Conservation (phyloP, 2,113 vertebrate genomes). For the Silurus asotus region DNA sequence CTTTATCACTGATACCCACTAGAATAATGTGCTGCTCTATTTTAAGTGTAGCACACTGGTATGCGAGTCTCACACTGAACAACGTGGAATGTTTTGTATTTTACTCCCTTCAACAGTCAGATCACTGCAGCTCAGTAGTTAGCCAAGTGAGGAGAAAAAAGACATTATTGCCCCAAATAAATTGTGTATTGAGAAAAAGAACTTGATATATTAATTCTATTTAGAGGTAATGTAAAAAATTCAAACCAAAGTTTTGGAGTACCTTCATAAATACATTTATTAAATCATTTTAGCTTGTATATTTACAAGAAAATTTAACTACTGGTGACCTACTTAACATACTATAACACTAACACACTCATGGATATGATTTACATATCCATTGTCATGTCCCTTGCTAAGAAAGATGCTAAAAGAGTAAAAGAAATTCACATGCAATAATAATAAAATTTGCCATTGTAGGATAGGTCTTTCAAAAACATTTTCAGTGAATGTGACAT, state of each 20-base stretch:
- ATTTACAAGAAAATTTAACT: not conserved
- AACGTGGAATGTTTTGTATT: constrained; percentile 5
- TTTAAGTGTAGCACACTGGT: not conserved
- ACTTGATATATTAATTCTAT: not conserved
- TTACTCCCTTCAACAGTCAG: not conserved
- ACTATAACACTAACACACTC: not conserved
- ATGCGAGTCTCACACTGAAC: not conserved
- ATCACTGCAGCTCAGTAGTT: not conserved
- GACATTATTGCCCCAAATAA: not conserved
- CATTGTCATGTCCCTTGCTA: not conserved
- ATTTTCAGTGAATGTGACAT: constrained; percentile 25
- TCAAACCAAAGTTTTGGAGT: not conserved
- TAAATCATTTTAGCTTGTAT: not conserved
- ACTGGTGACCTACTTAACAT: not conserved
- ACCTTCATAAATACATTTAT: not conserved
- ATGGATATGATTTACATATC: not conserved
- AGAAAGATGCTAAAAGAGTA: not conserved
- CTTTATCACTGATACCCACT: not conserved
- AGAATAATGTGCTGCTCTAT: not conserved
- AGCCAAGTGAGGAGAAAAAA: not conserved
- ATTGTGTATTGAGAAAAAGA: not conserved
- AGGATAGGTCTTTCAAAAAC: not conserved
- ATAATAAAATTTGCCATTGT: constrained; percentile 20
- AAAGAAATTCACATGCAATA: constrained; percentile 29
- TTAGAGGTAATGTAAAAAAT: not conserved